Evolutionary conservation across 1,140 invertebrate species (phyloP).

Genomic region (Bombus balteatus): DNA sequence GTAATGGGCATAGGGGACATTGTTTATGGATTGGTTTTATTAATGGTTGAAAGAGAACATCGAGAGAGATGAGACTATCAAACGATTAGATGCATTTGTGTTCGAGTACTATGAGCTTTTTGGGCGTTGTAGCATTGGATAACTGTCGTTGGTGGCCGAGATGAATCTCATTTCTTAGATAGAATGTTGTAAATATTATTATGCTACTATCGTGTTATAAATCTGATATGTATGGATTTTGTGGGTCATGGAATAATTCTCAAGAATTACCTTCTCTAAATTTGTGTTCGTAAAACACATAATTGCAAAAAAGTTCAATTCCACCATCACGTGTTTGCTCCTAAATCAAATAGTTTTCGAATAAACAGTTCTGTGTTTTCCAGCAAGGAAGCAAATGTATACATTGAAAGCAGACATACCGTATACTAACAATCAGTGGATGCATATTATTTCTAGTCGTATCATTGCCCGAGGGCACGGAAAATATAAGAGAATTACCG

Average conservation of each 20-base stretch:
- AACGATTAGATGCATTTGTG: background rate
- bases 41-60: background rate
- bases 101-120: background rate
- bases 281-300: background rate
- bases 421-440: constrained; percentile 15
- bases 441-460: constrained; percentile 10
- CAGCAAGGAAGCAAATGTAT: background rate
- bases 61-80: background rate
- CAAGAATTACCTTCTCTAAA: background rate
- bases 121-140: background rate
- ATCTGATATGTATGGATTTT: too few species aligned
- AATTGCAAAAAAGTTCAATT: background rate
- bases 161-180: background rate
- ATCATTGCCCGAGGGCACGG: background rate
- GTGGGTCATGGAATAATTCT: too few species aligned
- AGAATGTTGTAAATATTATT: background rate
- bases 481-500: constrained; percentile 8
- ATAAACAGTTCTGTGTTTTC: background rate
- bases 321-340: background rate
- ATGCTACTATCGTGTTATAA: too few species aligned
- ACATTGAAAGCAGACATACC: background rate
- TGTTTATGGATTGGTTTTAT: background rate
- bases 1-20: background rate
- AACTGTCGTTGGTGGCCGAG: too few species aligned
- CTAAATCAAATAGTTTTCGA: background rate